Evolutionary conservation across 2,888 invertebrate species (phyloP).

Genomic region (Crossocerus cetratus): DNA sequence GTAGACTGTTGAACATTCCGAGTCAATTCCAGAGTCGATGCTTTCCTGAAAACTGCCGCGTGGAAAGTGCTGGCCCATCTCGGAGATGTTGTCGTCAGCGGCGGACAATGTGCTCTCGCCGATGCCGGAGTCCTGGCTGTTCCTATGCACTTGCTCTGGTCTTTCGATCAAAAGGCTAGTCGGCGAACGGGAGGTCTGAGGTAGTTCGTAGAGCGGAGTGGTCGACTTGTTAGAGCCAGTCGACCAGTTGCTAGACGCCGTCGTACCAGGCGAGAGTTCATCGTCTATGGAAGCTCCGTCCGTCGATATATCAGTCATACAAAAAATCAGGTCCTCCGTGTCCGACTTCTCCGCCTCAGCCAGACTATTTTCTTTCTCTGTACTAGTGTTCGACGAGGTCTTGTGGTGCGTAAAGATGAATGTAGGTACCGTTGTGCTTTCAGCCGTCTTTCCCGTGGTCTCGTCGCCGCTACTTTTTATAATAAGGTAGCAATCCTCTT

Average conservation of each 20-base stretch:
- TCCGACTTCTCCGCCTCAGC: conserved; percentile 45
- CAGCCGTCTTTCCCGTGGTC: conserved; percentile 6
- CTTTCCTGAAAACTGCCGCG: conserved; percentile 62
- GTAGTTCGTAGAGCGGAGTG: conserved; percentile 38
- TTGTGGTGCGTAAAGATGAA: conserved; percentile 19
- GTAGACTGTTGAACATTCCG: conserved; percentile 65
- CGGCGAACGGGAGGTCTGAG: conserved; percentile 41
- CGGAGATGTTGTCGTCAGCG: conserved; percentile 46
- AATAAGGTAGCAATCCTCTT: conserved; percentile 4
- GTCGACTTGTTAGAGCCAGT: conserved; percentile 29
- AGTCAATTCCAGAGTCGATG: conserved; percentile 63
- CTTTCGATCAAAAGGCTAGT: conserved; percentile 57
- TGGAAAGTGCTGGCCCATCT: conserved; percentile 18
- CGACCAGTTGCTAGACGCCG: conserved; percentile 31
- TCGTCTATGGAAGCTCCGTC: conserved; percentile 38
- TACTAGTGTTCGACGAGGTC: neutral
- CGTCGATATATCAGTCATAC: conserved; percentile 60
- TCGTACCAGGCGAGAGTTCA: conserved; percentile 33
- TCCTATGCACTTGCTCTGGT: conserved; percentile 53
- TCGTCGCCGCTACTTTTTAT: conserved; percentile 15
- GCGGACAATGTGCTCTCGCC: conserved; percentile 58
- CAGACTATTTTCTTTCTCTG: conserved; percentile 9
- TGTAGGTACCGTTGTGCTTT: conserved; percentile 20
- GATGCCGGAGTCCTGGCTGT: conserved; percentile 64
- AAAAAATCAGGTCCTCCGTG: conserved; percentile 62